Base-by-base conservation (phyloP, 2,113 vertebrate species). In the Rhynchomys soricoides region DNA sequence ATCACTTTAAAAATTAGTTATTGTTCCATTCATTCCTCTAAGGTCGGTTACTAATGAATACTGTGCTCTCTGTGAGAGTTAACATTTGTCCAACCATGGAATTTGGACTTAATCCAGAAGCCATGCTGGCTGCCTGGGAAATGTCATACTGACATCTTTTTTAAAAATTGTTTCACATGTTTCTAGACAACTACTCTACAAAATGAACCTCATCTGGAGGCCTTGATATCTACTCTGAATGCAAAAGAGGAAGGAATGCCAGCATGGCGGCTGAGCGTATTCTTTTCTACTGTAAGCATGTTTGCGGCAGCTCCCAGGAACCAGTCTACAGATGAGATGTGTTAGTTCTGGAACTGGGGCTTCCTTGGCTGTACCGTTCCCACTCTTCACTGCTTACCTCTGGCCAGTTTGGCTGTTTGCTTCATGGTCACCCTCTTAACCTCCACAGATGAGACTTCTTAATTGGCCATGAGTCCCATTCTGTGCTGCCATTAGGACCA, bases 1-100 rank as follows among this genome's bases (percentile, higher is more conserved):
- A 59, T 92, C 52, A 85, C 55, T 95, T 95, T 43, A 91, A 34
- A 70, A 68, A 57, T 73, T 86, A 95, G 50, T 57, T 93, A 96
- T 43, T 78, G 73, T 52, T 77, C 73, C 22, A 17, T 77, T 59
- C 48, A 26, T 34, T 79, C n/a, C 75, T 93, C 75, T 71, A 55
- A 89, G 74, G 85, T 55, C n/a, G 22, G 48, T 86, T 90, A 94
- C 57, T 86, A 86, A 85, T 11, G 50, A 81, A 96, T 15, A n/a
- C 2, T 83, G 1, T 93, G 57, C 87, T 93, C 86, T 89, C 93
- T 66, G 64, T 71, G 55, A 73, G 59, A 71, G 31, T 55, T 88
- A 37, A 50, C 37, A 16, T 93, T 89, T 94, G 43, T 55, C 87
- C 81, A 73, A 75, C 16, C 45, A 26, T 55, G 75, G 91, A 88